Evolutionary conservation across 2,113 vertebrate species (phyloP).

Genomic region (Anolis carolinensis): DNA sequence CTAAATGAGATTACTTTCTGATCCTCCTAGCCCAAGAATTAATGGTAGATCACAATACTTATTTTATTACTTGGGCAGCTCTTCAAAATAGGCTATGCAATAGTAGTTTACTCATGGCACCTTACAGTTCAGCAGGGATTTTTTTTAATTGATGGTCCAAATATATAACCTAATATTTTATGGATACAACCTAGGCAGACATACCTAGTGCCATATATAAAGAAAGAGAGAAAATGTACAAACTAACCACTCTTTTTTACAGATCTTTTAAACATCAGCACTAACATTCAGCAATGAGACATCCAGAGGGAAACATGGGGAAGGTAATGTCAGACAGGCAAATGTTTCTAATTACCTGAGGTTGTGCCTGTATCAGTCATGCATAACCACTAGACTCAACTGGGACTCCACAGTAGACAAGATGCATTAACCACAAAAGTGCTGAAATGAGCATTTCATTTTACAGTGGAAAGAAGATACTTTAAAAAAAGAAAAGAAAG

Average conservation of each 20-base stretch:
- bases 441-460: neutral
- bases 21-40: neutral
- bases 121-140: neutral
- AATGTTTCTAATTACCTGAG: neutral
- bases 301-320: neutral
- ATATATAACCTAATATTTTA: neutral
- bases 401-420: slow-evolving; percentile 11
- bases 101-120: neutral
- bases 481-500: neutral
- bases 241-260: neutral
- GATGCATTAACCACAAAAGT: neutral
- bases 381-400: neutral
- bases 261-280: neutral
- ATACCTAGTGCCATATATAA: neutral
- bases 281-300: neutral
- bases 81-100: neutral
- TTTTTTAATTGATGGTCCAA: neutral
- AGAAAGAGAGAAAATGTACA: neutral
- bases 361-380: neutral
- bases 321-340: neutral
- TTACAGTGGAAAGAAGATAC: neutral
- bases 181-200: neutral
- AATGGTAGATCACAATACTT: neutral
- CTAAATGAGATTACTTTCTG: neutral
- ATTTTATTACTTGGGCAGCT: neutral